Percentiles rank a stretch among this genome's conserved stretches.
phyloP scores from a whole-genome alignment of 1,140 invertebrate species.

The Drosophila pruinosa region DNA sequence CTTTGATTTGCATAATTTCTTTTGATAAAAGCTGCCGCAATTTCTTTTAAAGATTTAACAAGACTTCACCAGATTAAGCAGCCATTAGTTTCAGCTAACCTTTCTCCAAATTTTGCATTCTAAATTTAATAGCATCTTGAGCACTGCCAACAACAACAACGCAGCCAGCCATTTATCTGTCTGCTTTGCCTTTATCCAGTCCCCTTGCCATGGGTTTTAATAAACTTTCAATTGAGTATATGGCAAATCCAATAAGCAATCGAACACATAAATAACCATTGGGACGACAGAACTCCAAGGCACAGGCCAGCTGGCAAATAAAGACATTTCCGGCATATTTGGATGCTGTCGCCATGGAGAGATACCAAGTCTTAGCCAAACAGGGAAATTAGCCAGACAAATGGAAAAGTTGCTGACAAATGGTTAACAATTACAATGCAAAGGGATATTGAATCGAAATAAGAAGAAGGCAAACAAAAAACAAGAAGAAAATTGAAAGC shows the following conservation, averaged over 20 bases:
- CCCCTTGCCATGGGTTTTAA: conserved; percentile 12
- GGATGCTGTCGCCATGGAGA: conserved; percentile 12
- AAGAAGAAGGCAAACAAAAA: not conserved
- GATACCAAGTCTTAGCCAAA: not conserved
- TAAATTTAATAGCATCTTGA: not conserved
- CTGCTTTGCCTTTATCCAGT: not conserved
- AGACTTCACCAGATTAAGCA: not conserved
- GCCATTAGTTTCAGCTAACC: not conserved
- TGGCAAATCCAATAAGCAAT: conserved; percentile 58
- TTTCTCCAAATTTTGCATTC: not conserved
- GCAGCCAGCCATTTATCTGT: conserved; percentile 27
- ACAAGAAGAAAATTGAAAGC: conserved; percentile 45
- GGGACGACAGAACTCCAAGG: conserved; percentile 42
- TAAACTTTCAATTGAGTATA: conserved; percentile 43
- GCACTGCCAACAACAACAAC: conserved; percentile 2
- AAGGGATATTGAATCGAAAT: conserved; percentile 36
- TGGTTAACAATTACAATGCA: conserved; percentile 75
- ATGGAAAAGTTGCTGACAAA: conserved; percentile 71
- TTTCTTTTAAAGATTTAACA: not conserved
- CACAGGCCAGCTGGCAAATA: conserved; percentile 60
- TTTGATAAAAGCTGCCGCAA: no score
- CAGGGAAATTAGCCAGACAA: conserved; percentile 57
- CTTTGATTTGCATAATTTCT: not conserved
- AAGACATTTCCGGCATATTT: conserved; percentile 70
- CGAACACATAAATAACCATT: conserved; percentile 44